These are phyloP conservation scores for Sinotaia quadrata DNA, from an alignment of 2,888 invertebrate species.

Conservation along the genomic window DNA sequence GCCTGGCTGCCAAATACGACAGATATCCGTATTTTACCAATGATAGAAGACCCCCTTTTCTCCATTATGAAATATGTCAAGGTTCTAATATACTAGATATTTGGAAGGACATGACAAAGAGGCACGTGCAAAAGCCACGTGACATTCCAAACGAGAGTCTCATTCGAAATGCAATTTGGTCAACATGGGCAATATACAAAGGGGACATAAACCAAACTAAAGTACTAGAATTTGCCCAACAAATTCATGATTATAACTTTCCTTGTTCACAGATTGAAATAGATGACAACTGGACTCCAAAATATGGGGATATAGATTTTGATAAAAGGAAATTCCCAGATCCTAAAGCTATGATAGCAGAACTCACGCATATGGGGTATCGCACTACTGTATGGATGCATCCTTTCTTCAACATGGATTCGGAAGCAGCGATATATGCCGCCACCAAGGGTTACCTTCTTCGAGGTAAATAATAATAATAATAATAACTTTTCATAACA, in stretches of 20 bases:
- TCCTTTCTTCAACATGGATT: slow-evolving; percentile 79
- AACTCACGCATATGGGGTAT: slow-evolving; percentile 78
- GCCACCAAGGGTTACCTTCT: slow-evolving; percentile 25
- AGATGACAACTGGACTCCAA: slow-evolving; percentile 87
- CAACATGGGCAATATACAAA: slow-evolving; percentile 88
- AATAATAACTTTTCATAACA: no score
- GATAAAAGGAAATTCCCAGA: slow-evolving; percentile 81
- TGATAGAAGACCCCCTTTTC: slow-evolving; percentile 32
- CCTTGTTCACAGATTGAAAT: slow-evolving; percentile 78
- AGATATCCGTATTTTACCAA: slow-evolving; percentile 54
- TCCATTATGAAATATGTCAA: slow-evolving; percentile 46
- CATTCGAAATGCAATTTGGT: slow-evolving; percentile 88
- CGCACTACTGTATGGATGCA: slow-evolving; percentile 83
- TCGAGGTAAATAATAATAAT: slow-evolving; percentile 11
- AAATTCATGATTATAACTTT: slow-evolving; percentile 50
- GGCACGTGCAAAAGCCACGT: slow-evolving; percentile 78
- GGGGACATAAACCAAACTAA: slow-evolving; percentile 78
- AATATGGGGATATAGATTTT: slow-evolving; percentile 87
- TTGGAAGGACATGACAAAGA: slow-evolving; percentile 74
- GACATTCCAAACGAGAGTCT: slow-evolving; percentile 80
- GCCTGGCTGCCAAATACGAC: slow-evolving; percentile 50
- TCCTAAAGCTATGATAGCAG: slow-evolving; percentile 77
- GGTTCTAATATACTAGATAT: slow-evolving; percentile 42
- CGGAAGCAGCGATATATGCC: slow-evolving; percentile 78
- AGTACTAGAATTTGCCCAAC: slow-evolving; percentile 55